Evolutionary conservation across 2,888 invertebrate genomes (phyloP), one percentile per base, ranked within the genome.

Genomic region (Mactromeris polynyma): DNA sequence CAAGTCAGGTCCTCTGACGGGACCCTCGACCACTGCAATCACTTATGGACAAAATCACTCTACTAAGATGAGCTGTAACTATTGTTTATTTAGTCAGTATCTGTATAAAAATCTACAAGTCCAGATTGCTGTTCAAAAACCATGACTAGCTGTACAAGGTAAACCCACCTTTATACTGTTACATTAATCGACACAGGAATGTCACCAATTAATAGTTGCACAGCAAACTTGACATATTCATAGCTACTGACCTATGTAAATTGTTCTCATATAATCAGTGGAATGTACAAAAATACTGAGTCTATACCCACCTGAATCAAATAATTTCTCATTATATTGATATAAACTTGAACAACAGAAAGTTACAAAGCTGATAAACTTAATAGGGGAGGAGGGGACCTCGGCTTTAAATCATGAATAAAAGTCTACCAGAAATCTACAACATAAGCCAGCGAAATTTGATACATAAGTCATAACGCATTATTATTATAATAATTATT

Each of bases 221-320:
- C 54, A 78, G 77, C 54, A 69, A 73, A 46, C 81, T 73, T 81
- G 58, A 82, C 81, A 82, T 64, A 82, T 81, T 82, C 86, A 73
- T 82, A 77, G 80, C 82, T 81, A 81, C 86, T 86, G 86, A 86
- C 86, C 86, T 86, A 81, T 78, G 82, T 78, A 54, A 77, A 86
- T 81, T 81, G 73, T 69, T 86, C 69, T 38, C 83, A 64, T 81
- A 69, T 42, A 69, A 69, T 69, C 69, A 69, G 7, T 26, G 82
- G 82, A 69, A 82, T 82, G 69, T 82, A 26, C 26, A 82, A 82
- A n/a, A 3, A 1, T 19, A 9, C 19, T 58, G 54, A 17, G 33
- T 21, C 69, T 69, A 69, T 64, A 82, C 36, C 69, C 69, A 81
- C 58, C 33, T 33, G 21, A 58, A 36, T 36, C 51, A 36, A n/a